Evolutionary conservation across 2,113 vertebrate species (phyloP).

Genomic region (Chelonoidis abingdonii): DNA sequence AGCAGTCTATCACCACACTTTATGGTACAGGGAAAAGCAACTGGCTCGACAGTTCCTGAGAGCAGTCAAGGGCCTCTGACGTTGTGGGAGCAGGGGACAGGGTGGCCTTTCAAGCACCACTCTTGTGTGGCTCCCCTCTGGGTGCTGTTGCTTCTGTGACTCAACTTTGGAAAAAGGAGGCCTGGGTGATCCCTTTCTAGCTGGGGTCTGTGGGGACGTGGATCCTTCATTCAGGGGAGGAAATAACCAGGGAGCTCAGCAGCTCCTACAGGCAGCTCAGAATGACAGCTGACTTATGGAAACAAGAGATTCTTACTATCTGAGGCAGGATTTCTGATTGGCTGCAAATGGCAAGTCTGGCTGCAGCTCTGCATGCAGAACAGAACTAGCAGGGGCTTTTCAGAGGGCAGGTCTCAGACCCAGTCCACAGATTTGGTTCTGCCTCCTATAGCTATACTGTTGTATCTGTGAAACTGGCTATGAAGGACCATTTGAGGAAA

Average conservation of each 20-base stretch:
- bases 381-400: background rate
- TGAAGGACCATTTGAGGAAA: background rate
- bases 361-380: background rate
- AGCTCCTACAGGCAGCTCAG: background rate
- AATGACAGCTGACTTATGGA: background rate
- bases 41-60: background rate
- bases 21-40: background rate
- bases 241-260: background rate
- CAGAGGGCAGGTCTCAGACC: background rate
- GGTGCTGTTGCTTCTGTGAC: background rate
- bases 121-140: background rate
- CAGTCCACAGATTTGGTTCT: background rate
- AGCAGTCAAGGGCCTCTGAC: background rate
- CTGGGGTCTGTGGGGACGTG: background rate
- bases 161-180: background rate
- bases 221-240: background rate
- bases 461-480: background rate
- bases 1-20: background rate
- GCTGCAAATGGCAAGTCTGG: background rate
- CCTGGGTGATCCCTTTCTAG: background rate
- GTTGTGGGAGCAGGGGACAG: background rate
- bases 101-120: background rate
- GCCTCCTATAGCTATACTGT: background rate
- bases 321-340: background rate
- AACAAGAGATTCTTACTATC: background rate